phyloP scores from a whole-genome alignment of 2,888 invertebrate genomes.

The Rhamnusium bicolor region DNA sequence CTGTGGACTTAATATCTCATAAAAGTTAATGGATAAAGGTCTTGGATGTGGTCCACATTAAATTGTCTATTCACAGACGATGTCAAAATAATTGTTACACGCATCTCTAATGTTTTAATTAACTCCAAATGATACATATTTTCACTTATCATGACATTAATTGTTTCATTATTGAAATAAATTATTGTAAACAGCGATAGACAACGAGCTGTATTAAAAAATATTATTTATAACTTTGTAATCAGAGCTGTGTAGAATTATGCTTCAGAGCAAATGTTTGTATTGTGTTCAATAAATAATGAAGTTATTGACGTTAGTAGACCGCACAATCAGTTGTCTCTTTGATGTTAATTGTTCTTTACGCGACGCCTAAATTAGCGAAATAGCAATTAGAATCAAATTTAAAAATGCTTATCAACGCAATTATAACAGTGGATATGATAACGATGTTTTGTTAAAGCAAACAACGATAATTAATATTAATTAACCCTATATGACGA shows the following conservation, averaged over 20 bases:
- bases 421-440: conserved; percentile 39
- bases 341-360: conserved; percentile 42
- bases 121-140: background rate
- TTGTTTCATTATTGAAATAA: background rate
- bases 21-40: too few species aligned
- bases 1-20: too few species aligned
- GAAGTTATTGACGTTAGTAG: conserved; percentile 47
- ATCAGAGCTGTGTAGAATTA: background rate
- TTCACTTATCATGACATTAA: background rate
- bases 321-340: conserved; percentile 40
- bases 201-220: background rate
- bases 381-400: conserved; percentile 30
- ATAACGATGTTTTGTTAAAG: conserved; percentile 42
- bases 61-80: background rate
- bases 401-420: conserved; percentile 36
- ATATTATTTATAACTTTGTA: background rate
- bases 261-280: conserved; percentile 18
- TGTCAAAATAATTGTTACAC: background rate
- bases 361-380: conserved; percentile 29
- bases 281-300: conserved; percentile 44
- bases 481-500: conserved; percentile 41
- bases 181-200: background rate
- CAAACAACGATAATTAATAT: conserved; percentile 44
- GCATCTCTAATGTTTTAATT: background rate
- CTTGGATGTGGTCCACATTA: too few species aligned